phyloP scores from a whole-genome alignment of 2,113 vertebrate genomes.

The Corapipo altera region DNA sequence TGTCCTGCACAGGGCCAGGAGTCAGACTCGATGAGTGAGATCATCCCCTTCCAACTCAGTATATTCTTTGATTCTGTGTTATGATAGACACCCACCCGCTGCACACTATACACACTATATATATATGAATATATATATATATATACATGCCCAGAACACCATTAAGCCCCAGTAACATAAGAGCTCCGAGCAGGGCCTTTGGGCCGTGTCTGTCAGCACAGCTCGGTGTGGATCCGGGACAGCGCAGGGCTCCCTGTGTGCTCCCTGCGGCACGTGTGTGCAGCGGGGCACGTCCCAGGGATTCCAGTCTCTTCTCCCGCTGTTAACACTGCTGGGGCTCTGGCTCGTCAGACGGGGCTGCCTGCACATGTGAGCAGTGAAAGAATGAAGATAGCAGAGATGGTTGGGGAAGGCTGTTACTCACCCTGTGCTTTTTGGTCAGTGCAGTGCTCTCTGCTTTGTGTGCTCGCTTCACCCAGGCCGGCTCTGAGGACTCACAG shows the following conservation, averaged over 20 bases:
- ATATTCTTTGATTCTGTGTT: background rate
- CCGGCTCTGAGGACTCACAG: background rate
- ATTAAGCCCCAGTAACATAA: rapidly evolving
- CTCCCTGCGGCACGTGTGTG: background rate
- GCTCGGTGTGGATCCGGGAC: background rate
- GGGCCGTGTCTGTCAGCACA: background rate
- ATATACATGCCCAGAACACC: rapidly evolving
- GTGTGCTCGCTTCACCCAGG: background rate
- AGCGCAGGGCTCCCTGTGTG: background rate
- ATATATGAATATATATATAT: rapidly evolving
- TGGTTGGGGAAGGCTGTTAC: background rate
- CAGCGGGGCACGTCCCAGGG: background rate
- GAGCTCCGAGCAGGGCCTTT: background rate
- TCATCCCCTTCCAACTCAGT: background rate
- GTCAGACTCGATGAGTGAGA: background rate
- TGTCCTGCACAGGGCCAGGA: background rate
- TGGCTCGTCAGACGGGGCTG: background rate
- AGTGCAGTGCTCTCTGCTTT: background rate
- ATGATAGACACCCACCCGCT: too few relatives aligned
- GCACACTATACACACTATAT: too few relatives aligned
- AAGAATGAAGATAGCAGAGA: background rate
- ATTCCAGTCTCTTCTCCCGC: background rate
- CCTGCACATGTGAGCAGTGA: rapidly evolving
- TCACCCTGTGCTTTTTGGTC: background rate
- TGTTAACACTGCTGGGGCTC: background rate